These are phyloP conservation scores for Caiman crocodilus DNA, from an alignment of 2,797 vertebrate species.

Conservation along the genomic window DNA sequence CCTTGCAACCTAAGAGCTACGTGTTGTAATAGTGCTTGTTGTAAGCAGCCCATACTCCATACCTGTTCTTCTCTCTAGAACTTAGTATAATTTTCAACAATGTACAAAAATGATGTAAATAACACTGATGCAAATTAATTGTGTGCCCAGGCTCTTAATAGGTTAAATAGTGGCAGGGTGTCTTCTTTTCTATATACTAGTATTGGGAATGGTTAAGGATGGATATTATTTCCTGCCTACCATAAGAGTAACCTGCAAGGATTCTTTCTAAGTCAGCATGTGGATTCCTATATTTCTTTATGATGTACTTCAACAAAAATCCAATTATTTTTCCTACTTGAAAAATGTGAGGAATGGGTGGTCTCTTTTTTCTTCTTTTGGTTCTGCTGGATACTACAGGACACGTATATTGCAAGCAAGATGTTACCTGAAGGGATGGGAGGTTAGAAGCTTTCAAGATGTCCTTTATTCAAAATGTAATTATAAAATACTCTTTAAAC, in stretches of 20 bases:
- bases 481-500: neutral
- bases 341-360: neutral
- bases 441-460: neutral
- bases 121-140: too few species aligned
- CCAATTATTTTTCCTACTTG: neutral
- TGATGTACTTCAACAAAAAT: neutral
- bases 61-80: too few species aligned
- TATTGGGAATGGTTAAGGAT: neutral
- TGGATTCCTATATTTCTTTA: neutral
- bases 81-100: too few species aligned
- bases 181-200: neutral
- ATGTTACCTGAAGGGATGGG: neutral
- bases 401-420: neutral
- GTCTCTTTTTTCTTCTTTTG: neutral
- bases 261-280: constrained; percentile 15
- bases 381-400: constrained; percentile 2
- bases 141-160: neutral
- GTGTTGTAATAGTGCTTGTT: too few species aligned
- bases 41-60: too few species aligned
- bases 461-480: neutral
- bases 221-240: neutral
- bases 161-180: neutral
- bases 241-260: constrained; percentile 14
- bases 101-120: too few species aligned
- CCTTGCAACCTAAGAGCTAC: too few species aligned